Evolutionary conservation across 2,888 invertebrate species (phyloP), one percentile per base, ranked within the genome.

Genomic region (Lithophane socia): DNA sequence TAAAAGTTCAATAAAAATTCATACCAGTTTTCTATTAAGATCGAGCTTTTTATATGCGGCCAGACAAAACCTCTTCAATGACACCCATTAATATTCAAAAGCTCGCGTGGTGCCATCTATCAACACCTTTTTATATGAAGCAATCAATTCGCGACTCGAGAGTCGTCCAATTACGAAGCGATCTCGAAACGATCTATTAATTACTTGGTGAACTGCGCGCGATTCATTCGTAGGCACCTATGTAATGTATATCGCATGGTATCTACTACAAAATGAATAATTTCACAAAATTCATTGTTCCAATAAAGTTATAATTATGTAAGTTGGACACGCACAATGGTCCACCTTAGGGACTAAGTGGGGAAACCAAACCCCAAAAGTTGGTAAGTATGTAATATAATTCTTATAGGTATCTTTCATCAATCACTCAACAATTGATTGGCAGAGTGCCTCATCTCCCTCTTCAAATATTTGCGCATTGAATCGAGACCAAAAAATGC

Each of bases 161-260:
- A 90, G 93, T 90, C 93, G 91, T 94, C 92, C 95, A 95, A 95
- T 95, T 95, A 95, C 91, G 88, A 87, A 80, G 86, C 91, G 90
- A 90, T 92, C 90, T 90, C 91, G 91, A 91, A 93, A 88, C 92
- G 92, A 90, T 91, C 92, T 92, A 92, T 93, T 95, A 94, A 95
- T 94, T 93, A 93, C 89, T 91, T 89, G 86, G 89, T 87, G 88
- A 92, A 92, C 90, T 89, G 92, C 90, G 89, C 83, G 82, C 12
- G 78, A 78, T 69, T 84, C 72, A 52, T n/a, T 60, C 47, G 60
- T 69, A 72, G 21, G 10, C 44, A 24, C 18, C 54, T 67, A 18
- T 18, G 29, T 29, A 3, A 3, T n/a, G n/a, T n/a, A n/a, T 24
- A 66, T 8, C 8, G 24, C 65, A 47, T 24, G 12, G 24, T 18